These are phyloP conservation scores for Macrotrachela quadricornifera DNA, from an alignment of 1,140 invertebrate species.

Conservation along the genomic window DNA sequence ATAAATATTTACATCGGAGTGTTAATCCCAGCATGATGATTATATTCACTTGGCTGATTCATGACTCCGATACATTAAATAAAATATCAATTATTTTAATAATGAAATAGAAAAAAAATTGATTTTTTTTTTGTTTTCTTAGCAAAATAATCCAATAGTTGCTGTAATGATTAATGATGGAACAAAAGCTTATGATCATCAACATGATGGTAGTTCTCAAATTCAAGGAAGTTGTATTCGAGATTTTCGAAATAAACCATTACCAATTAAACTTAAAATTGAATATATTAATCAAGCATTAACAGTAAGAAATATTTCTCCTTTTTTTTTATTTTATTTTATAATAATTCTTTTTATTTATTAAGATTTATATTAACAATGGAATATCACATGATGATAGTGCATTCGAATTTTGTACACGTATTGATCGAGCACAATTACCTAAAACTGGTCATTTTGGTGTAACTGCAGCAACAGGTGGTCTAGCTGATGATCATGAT, in stretches of 20 bases:
- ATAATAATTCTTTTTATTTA: too few relatives aligned
- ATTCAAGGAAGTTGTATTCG: conserved; percentile 72
- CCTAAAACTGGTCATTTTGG: conserved; percentile 75
- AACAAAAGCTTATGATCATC: conserved; percentile 69
- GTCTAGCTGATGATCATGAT: conserved; percentile 74
- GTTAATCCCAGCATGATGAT: too few relatives aligned
- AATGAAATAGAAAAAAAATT: too few relatives aligned
- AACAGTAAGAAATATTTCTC: conserved; percentile 37
- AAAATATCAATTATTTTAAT: too few relatives aligned
- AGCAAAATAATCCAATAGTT: conserved; percentile 90
- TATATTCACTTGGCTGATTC: too few relatives aligned
- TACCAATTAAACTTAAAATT: conserved; percentile 66
- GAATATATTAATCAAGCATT: conserved; percentile 82
- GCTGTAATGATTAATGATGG: conserved; percentile 91
- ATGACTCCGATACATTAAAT: too few relatives aligned
- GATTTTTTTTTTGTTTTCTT: conserved; percentile 11
- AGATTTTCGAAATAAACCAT: conserved; percentile 94
- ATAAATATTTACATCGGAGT: too few relatives aligned
- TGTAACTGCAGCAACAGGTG: conserved; percentile 79
- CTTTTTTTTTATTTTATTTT: too few relatives aligned
- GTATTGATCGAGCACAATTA: conserved; percentile 64
- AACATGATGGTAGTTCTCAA: conserved; percentile 77
- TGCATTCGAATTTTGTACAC: conserved; percentile 45
- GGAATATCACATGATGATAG: conserved; percentile 33
- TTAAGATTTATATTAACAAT: conserved; percentile 38